Percentiles rank a stretch among this genome's conserved stretches.
Evolutionary conservation across 2,888 invertebrate genomes (phyloP).

Genomic region (Amphipyra berbera): DNA sequence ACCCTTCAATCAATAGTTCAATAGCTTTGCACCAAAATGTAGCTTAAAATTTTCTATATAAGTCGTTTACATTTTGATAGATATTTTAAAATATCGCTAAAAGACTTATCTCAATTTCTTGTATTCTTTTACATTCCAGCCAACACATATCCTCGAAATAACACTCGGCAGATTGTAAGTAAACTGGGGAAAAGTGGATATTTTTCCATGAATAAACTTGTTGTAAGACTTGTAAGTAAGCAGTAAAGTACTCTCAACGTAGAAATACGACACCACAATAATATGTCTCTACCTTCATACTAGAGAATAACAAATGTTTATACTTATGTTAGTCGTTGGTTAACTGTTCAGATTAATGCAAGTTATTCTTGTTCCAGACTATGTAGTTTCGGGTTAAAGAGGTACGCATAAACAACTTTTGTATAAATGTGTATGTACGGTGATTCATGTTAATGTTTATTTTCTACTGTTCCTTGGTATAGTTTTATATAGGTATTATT

Average conservation of each 20-base stretch:
- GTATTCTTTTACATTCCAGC: too few species aligned
- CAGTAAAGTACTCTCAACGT: conserved; percentile 9
- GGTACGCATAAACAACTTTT: too few species aligned
- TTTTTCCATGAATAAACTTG: conserved; percentile 18
- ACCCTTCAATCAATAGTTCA: too few species aligned
- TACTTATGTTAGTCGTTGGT: conserved; percentile 12
- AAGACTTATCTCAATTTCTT: too few species aligned
- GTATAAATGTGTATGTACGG: too few species aligned
- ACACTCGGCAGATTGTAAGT: background rate
- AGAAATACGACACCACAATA: background rate
- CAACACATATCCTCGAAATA: too few species aligned
- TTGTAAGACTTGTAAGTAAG: conserved; percentile 10
- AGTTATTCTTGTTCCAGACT: conserved; percentile 13
- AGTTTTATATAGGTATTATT: too few species aligned
- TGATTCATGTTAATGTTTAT: background rate
- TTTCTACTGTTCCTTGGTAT: too few species aligned
- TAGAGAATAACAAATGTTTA: background rate
- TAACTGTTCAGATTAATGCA: conserved; percentile 30
- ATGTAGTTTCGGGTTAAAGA: too few species aligned
- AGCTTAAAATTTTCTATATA: too few species aligned
- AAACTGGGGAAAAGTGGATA: background rate
- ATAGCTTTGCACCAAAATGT: too few species aligned
- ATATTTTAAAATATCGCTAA: too few species aligned
- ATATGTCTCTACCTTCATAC: conserved; percentile 12
- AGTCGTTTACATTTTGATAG: background rate